These are phyloP conservation scores for Apostichopus japonicus DNA, from an alignment of 35 echinoderm and acorn worm species.

Conservation along the genomic window DNA sequence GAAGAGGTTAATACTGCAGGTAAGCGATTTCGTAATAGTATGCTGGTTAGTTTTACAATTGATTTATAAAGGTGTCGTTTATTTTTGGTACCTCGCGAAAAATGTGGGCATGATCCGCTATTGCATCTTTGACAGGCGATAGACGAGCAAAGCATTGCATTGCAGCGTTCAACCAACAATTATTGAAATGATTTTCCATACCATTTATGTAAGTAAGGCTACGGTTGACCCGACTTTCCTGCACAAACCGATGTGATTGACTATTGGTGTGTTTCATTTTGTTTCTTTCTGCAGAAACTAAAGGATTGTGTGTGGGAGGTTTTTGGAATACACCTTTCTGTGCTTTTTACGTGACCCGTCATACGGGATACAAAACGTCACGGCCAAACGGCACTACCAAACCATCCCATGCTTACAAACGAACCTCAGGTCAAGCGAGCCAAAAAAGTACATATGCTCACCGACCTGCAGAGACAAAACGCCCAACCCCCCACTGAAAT, in stretches of 20 bases:
- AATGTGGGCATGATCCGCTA: not conserved
- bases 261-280: no score
- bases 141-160: slow-evolving; percentile 6
- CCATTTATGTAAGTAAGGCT: not conserved
- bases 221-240: not conserved
- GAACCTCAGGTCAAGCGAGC: no score
- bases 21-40: not conserved
- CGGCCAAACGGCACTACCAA: no score
- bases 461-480: no score
- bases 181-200: slow-evolving; percentile 34
- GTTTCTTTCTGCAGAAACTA: not conserved
- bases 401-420: no score
- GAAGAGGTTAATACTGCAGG: no score
- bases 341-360: no score
- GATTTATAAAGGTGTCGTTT: not conserved
- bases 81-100: not conserved
- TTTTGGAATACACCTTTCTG: not conserved
- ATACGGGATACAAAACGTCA: no score
- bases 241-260: no score
- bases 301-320: not conserved
- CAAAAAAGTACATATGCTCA: no score
- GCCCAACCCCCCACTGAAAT: no score
- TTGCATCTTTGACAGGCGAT: not conserved
- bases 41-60: not conserved
- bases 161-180: slow-evolving; percentile 44